Conservation (phyloP, 2,888 invertebrate species). For the Drosophila ustulata region DNA sequence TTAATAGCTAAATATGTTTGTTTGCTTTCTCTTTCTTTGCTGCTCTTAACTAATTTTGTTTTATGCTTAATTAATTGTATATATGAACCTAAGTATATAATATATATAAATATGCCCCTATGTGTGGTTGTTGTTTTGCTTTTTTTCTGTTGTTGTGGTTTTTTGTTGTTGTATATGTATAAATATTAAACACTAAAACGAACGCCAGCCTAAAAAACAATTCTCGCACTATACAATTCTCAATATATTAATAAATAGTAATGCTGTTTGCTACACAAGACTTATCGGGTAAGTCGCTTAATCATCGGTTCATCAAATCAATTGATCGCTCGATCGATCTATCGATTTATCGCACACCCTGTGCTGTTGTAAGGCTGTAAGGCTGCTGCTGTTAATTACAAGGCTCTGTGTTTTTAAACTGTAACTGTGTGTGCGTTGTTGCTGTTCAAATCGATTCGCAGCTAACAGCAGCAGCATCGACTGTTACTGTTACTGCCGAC, state of each 20-base stretch:
- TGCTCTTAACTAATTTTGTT: constrained; percentile 25
- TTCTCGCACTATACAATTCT: constrained; percentile 70
- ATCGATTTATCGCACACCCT: constrained; percentile 5
- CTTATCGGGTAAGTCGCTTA: constrained; percentile 20
- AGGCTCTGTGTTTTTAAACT: constrained; percentile 52
- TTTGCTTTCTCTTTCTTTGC: constrained; percentile 20
- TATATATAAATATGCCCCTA: constrained; percentile 65
- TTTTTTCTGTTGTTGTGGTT: constrained; percentile 22
- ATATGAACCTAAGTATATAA: constrained; percentile 64
- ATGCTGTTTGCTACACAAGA: constrained; percentile 69
- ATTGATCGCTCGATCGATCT: not conserved
- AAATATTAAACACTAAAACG: constrained; percentile 78
- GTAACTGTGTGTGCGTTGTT: constrained; percentile 33
- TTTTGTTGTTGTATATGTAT: constrained; percentile 67
- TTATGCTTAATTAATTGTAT: constrained; percentile 37
- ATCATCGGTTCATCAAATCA: constrained; percentile 5
- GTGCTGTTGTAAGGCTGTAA: constrained; percentile 22
- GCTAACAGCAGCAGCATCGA: constrained; percentile 11
- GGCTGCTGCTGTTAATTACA: constrained; percentile 49
- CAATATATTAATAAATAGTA: constrained; percentile 75
- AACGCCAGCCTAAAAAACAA: constrained; percentile 76
- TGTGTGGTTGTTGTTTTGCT: constrained; percentile 52
- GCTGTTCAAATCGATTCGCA: constrained; percentile 27
- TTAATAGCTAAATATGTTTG: constrained; percentile 51
- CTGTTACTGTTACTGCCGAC: constrained; percentile 4